Base-by-base conservation (phyloP, 2,888 invertebrate genomes). In the Oasisia sp. region DNA sequence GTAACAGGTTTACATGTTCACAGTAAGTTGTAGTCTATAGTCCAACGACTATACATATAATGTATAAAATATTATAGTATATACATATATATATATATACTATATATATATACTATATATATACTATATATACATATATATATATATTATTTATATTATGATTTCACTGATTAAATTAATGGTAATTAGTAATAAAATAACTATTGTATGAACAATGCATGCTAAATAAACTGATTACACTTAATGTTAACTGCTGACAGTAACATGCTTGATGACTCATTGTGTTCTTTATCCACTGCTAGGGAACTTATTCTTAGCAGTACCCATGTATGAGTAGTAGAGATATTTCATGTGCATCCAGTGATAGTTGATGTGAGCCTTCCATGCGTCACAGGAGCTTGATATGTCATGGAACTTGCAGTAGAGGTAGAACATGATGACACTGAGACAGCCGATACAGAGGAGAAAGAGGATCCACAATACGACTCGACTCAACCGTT, bases 401-500 rank as follows among this genome's bases (percentile, higher is more conserved):
- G 74, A 74, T 19, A 27, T 74, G 27, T 1, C 74, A 19, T 74
- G 27, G 7, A 74, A 19, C 74, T 74, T 74, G n/a, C 74, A 74
- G 74, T 74, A 74, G 27, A 74, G 74, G 74, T 74, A 74, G 74
- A 74, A 74, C 27, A 74, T 74, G 74, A 74, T 74, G 74, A 74
- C 27, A 74, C 74, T 74, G 74, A 74, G 74, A n/a, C 74, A 74
- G 74, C 27, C n/a, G 74, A 74, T 74, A 74, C 74, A 74, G 74
- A 74, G 74, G 4, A 74, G 74, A 74, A 74, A 74, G 14, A 74
- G 74, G 74, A 74, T 74, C 74, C 74, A 74, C 27, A 74, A 27
- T 7, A 74, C 19, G 19, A 74, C 27, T 19, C 74, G 74, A 74
- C 74, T 74, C 74, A 74, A 27, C 74, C 74, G 27, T 74, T 74